Conservation (phyloP, 2,888 invertebrate species). For the Doris montereyensis region DNA sequence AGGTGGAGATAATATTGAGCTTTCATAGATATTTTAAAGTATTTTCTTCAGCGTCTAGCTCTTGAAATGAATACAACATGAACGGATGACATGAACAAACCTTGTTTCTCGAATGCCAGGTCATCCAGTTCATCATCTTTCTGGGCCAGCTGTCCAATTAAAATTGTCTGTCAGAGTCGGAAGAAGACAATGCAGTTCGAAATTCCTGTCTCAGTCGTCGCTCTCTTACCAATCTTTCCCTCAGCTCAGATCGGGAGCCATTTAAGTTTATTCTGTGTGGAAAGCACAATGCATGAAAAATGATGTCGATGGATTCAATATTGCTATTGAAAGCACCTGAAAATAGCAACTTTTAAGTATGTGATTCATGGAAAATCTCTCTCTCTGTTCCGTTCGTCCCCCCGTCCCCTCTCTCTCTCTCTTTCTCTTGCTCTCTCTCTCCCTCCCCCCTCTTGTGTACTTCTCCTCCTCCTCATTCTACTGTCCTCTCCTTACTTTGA, state of each 20-base stretch:
- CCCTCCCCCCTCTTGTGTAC: too few species aligned
- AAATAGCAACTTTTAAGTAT: too few species aligned
- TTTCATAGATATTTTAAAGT: not conserved
- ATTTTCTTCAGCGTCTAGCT: not conserved
- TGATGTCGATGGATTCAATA: too few species aligned
- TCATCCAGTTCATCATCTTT: constrained; percentile 63
- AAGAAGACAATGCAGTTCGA: constrained; percentile 58
- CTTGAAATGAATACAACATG: not conserved
- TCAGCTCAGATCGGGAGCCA: constrained; percentile 58
- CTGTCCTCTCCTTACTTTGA: constrained; percentile 50
- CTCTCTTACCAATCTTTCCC: constrained; percentile 58
- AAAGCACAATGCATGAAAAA: too few species aligned
- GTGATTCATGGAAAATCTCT: too few species aligned
- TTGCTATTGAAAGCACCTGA: too few species aligned
- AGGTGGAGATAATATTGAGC: not conserved
- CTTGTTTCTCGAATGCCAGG: constrained; percentile 58
- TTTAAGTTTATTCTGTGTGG: constrained; percentile 58
- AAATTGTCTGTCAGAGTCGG: constrained; percentile 59
- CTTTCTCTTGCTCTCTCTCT: too few species aligned
- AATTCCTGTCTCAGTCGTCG: constrained; percentile 58
- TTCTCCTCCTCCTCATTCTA: too few species aligned
- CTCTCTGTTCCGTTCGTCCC: too few species aligned
- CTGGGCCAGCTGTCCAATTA: constrained; percentile 57
- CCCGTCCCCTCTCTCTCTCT: too few species aligned
- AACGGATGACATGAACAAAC: too few species aligned